phyloP scores from a whole-genome alignment of 2,888 invertebrate species.

The Lasioglossum pauxillum region DNA sequence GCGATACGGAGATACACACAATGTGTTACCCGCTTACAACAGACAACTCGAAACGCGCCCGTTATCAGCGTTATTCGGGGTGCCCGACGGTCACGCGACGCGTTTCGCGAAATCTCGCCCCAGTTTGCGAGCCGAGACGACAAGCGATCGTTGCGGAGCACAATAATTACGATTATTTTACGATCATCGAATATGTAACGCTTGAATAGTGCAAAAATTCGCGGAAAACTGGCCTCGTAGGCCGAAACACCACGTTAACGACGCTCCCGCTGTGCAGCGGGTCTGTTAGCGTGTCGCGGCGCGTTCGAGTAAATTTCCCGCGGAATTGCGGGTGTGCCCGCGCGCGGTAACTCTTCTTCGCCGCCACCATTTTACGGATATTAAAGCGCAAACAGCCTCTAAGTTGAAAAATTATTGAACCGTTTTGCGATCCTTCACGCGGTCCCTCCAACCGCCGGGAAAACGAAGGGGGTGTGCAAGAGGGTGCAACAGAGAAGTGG shows the following conservation, averaged over 20 bases:
- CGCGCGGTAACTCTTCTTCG: constrained; percentile 5
- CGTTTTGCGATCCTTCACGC: constrained; percentile 38
- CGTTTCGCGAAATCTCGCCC: constrained; percentile 4
- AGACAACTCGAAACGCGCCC: not conserved
- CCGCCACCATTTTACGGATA: constrained; percentile 26
- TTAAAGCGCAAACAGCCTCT: constrained; percentile 36
- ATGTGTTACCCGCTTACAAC: not conserved
- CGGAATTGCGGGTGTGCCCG: not conserved
- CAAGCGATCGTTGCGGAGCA: not conserved
- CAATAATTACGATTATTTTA: not conserved
- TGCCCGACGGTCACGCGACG: constrained; percentile 9
- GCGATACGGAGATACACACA: not conserved
- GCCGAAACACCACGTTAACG: not conserved
- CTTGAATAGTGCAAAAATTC: not conserved
- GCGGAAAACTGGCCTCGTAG: not conserved
- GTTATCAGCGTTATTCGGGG: not conserved
- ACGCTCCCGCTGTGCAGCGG: not conserved
- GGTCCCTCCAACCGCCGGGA: not conserved
- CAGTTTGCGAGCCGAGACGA: not conserved
- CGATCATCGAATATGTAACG: not conserved
- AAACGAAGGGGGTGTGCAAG: not conserved
- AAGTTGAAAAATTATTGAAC: constrained; percentile 33
- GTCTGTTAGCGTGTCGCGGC: not conserved
- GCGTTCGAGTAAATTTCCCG: not conserved
- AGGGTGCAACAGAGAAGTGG: not conserved